Conservation (phyloP, 2,113 vertebrate genomes). For the Nerophis ophidion region DNA sequence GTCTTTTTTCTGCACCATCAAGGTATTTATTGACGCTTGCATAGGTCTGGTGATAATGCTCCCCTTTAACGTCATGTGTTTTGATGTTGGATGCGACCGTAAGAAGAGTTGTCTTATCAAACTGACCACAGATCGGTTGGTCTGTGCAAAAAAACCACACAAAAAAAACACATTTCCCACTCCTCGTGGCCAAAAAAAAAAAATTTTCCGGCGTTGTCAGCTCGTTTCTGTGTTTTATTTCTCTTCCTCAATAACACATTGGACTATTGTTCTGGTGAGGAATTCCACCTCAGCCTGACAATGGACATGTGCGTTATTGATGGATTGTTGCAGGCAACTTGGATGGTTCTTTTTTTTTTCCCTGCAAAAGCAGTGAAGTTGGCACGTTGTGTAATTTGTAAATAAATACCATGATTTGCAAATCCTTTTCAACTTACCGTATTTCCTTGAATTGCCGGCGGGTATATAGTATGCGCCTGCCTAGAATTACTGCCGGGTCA, state of each 20-base stretch:
- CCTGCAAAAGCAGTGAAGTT: background rate
- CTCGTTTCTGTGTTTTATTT: slow-evolving; percentile 9
- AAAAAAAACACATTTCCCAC: slow-evolving; percentile 32
- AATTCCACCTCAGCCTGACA: background rate
- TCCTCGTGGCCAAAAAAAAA: no score
- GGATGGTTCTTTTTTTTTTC: background rate
- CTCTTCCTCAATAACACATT: background rate
- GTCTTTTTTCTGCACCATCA: no score
- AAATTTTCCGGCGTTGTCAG: slow-evolving; percentile 21
- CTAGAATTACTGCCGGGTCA: no score
- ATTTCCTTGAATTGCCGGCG: no score
- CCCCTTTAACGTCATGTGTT: no score
- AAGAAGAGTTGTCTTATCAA: slow-evolving; percentile 25
- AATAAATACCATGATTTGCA: no score
- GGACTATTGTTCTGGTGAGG: slow-evolving; percentile 1
- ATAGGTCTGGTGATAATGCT: no score
- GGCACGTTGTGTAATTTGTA: no score
- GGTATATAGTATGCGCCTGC: no score
- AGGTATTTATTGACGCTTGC: no score
- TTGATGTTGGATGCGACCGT: slow-evolving; percentile 19
- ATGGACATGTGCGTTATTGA: background rate
- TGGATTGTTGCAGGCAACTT: background rate
- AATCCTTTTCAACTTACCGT: no score
- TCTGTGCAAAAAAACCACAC: no score
- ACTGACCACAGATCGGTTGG: slow-evolving; percentile 4